phyloP scores from a whole-genome alignment of 2,888 invertebrate species.

The Cancer borealis region DNA sequence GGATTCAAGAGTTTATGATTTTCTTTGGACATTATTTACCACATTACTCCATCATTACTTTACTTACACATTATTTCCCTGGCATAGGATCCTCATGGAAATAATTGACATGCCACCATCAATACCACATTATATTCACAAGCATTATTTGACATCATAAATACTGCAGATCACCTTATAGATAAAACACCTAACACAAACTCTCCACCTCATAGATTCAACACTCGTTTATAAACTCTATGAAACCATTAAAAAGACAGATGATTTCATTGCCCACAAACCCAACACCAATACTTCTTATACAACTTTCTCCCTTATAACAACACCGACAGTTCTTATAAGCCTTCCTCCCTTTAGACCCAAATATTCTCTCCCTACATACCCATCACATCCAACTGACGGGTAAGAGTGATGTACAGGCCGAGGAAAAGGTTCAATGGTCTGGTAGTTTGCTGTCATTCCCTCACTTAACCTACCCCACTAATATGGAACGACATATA shows the following conservation, averaged over 20 bases:
- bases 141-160: not conserved
- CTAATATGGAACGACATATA: not conserved
- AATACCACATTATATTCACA: not conserved
- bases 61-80: not conserved
- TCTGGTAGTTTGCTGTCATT: conserved; percentile 6
- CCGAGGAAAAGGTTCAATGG: not conserved
- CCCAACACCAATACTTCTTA: not conserved
- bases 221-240: not conserved
- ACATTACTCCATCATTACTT: not conserved
- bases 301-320: not conserved
- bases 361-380: not conserved
- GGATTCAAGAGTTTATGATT: not conserved
- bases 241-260: not conserved
- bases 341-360: not conserved
- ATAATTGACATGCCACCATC: not conserved
- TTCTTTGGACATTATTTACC: not conserved
- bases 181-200: not conserved
- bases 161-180: not conserved
- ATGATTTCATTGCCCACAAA: not conserved
- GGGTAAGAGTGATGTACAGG: not conserved
- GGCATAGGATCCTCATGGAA: not conserved
- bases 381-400: not conserved
- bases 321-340: not conserved
- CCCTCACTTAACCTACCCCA: not conserved
- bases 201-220: not conserved